Evolutionary conservation across 2,888 invertebrate species (phyloP).

Genomic region (Nysson spinosus): DNA sequence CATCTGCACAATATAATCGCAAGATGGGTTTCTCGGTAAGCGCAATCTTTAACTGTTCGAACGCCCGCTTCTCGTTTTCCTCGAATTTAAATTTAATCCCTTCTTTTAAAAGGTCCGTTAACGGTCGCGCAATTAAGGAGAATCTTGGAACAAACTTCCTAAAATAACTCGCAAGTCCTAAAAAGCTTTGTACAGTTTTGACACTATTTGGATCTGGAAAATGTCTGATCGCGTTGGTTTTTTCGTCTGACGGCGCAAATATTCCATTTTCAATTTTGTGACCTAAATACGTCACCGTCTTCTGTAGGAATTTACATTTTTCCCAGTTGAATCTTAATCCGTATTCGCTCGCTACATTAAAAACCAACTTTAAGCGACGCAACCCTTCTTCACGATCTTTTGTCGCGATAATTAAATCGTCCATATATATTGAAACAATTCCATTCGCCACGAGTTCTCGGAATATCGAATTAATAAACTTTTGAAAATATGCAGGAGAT

Average conservation of each 20-base stretch:
- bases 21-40: slow-evolving; percentile 24
- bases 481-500: neutral
- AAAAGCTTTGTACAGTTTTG: slow-evolving; percentile 19
- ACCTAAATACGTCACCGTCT: neutral
- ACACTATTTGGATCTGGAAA: slow-evolving; percentile 26
- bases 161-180: slow-evolving; percentile 49
- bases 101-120: slow-evolving; percentile 55
- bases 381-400: neutral
- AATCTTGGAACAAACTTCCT: slow-evolving; percentile 47
- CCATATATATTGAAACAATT: neutral
- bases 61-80: neutral
- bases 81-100: neutral
- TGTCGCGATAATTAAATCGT: neutral
- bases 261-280: slow-evolving; percentile 1
- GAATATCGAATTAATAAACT: neutral
- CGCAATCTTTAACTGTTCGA: neutral
- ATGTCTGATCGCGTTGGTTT: slow-evolving; percentile 38
- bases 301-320: slow-evolving; percentile 2
- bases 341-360: neutral
- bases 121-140: slow-evolving; percentile 54
- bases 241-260: slow-evolving; percentile 13
- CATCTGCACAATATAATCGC: slow-evolving; percentile 6
- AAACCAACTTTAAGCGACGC: neutral
- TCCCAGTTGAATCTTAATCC: neutral
- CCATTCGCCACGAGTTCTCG: neutral